Conservation (phyloP, 2,113 vertebrate genomes). For the Solea senegalensis region DNA sequence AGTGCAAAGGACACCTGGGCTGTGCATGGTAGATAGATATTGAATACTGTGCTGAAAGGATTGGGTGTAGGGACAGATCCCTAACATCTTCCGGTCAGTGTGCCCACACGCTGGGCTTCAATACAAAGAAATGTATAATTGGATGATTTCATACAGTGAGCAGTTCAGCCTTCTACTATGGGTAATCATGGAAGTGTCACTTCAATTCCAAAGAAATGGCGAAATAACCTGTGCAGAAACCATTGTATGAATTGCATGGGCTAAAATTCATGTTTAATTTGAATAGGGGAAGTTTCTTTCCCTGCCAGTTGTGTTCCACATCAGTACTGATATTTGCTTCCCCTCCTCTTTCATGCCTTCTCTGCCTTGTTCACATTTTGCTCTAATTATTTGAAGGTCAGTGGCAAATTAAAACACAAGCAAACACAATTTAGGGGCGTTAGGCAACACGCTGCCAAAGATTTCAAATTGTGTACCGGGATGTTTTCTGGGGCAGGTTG, state of each 20-base stretch:
- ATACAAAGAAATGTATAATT: conserved; percentile 35
- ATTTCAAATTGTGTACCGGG: neutral
- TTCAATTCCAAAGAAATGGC: conserved; percentile 8
- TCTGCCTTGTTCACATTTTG: neutral
- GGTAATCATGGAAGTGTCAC: conserved; percentile 17
- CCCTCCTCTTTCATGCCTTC: neutral
- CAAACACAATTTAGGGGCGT: neutral
- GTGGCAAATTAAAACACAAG: neutral
- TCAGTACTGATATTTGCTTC: neutral
- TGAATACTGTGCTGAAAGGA: conserved; percentile 8
- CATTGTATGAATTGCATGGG: neutral
- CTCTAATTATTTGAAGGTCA: conserved; percentile 8
- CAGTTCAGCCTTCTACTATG: conserved; percentile 11
- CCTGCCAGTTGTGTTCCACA: no score
- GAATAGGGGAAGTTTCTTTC: no score
- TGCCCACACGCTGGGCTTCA: conserved; percentile 15
- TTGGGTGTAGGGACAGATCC: conserved; percentile 21
- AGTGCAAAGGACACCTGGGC: conserved; percentile 28
- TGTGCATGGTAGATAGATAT: neutral
- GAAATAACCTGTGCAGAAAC: conserved; percentile 4
- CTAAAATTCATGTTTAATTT: neutral
- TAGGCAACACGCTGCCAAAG: neutral
- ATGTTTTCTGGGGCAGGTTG: neutral
- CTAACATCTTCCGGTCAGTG: conserved; percentile 37
- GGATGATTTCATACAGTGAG: conserved; percentile 21